Conservation (phyloP, 2,888 invertebrate genomes). For the Drosophila kambysellisi region DNA sequence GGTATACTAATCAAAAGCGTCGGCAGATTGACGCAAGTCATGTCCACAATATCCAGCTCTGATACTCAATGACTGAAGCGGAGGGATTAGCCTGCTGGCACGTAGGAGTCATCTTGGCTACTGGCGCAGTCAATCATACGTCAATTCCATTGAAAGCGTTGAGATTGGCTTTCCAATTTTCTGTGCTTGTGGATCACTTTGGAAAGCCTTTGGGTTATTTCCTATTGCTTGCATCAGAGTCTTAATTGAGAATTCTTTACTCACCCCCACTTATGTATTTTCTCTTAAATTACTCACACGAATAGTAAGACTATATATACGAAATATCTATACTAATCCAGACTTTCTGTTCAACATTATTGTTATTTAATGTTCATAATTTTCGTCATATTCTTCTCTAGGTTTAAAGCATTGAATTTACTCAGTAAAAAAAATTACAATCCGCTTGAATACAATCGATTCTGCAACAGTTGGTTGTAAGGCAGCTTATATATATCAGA, state of each 20-base stretch:
- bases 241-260: neutral
- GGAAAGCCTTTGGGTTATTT: neutral
- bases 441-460: neutral
- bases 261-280: neutral
- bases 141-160: constrained; percentile 2
- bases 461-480: neutral
- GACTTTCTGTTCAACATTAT: neutral
- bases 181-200: neutral
- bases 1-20: neutral
- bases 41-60: constrained; percentile 5
- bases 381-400: neutral
- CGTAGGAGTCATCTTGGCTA: constrained; percentile 9
- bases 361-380: neutral
- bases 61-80: constrained; percentile 2
- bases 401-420: neutral
- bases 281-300: neutral
- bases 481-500: neutral
- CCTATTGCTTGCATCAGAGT: neutral
- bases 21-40: neutral
- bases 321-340: neutral
- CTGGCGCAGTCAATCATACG: constrained; percentile 13
- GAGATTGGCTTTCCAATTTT: constrained; percentile 1
- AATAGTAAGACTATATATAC: neutral
- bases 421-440: neutral
- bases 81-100: constrained; percentile 29